Evolutionary conservation across 2,888 invertebrate species (phyloP).

Genomic region (Caenorhabditis panamensis): DNA sequence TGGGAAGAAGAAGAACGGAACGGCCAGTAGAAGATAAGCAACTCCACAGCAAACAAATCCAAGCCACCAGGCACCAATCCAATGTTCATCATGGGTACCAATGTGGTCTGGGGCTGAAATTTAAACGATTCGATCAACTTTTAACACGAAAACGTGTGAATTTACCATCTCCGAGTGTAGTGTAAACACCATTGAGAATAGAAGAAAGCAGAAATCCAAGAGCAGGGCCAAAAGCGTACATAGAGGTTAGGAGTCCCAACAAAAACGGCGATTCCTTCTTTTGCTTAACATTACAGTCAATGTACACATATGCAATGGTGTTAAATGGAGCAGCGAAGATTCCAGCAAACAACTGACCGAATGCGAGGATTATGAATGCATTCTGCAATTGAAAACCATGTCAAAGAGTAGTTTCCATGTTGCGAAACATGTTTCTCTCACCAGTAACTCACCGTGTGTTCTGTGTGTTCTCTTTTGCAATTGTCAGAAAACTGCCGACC

Average conservation of each 20-base stretch:
- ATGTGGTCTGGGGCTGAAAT: constrained; percentile 84
- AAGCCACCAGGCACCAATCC: constrained; percentile 90
- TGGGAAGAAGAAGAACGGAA: constrained; percentile 86
- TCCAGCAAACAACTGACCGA: constrained; percentile 73
- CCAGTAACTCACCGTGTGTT: constrained; percentile 57
- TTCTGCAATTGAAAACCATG: too few relatives aligned
- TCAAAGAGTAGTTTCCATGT: too few relatives aligned
- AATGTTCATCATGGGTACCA: constrained; percentile 85
- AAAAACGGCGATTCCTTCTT: constrained; percentile 71
- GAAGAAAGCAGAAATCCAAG: constrained; percentile 75
- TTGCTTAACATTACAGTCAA: constrained; percentile 74
- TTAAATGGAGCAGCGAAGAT: constrained; percentile 76
- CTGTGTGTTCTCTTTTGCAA: constrained; percentile 62
- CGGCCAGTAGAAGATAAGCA: constrained; percentile 85
- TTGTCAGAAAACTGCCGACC: constrained; percentile 43
- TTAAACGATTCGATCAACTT: neutral
- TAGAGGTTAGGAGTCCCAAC: constrained; percentile 75
- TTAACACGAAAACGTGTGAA: neutral
- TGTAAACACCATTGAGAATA: constrained; percentile 70
- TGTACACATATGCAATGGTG: constrained; percentile 75
- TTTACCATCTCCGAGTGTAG: constrained; percentile 67
- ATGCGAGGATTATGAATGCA: constrained; percentile 68
- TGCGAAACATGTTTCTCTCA: neutral
- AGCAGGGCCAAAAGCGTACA: constrained; percentile 78
- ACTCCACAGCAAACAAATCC: constrained; percentile 84